A percentile compares a stretch with the other conserved stretches of the same genome.
Evolutionary conservation across 2,113 vertebrate genomes (phyloP).

Genomic region (Micronycteris hirsuta): DNA sequence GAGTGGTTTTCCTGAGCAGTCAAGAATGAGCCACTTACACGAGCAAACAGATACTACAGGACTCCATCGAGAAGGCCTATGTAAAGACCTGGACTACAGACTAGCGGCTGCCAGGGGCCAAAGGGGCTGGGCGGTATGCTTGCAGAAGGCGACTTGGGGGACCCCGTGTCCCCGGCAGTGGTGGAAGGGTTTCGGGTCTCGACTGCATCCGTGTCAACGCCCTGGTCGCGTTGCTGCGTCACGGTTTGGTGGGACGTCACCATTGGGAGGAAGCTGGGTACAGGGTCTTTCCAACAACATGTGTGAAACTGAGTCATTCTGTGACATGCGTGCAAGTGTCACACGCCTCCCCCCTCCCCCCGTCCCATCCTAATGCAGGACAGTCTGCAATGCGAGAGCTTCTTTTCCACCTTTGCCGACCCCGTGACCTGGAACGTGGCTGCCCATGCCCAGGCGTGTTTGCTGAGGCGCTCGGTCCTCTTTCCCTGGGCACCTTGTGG

Average conservation of each 20-base stretch:
- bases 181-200: no score
- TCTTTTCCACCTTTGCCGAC: not conserved
- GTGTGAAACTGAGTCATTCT: not conserved
- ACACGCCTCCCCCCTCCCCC: accelerated
- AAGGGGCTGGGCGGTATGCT: no score
- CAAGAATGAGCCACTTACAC: not conserved
- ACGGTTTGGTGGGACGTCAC: not conserved
- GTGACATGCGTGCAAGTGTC: not conserved
- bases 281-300: not conserved
- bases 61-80: no score
- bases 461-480: not conserved
- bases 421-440: not conserved
- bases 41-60: not conserved
- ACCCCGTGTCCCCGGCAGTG: no score
- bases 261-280: not conserved
- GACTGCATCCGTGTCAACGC: no score
- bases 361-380: accelerated
- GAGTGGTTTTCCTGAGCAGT: not conserved
- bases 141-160: no score
- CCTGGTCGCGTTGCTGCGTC: no score
- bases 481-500: not conserved
- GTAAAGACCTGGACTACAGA: no score
- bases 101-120: no score
- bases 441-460: not conserved
- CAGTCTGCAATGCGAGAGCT: accelerated